Evolutionary conservation across 1,140 invertebrate genomes (phyloP).

Genomic region (Amphibalanus amphitrite): DNA sequence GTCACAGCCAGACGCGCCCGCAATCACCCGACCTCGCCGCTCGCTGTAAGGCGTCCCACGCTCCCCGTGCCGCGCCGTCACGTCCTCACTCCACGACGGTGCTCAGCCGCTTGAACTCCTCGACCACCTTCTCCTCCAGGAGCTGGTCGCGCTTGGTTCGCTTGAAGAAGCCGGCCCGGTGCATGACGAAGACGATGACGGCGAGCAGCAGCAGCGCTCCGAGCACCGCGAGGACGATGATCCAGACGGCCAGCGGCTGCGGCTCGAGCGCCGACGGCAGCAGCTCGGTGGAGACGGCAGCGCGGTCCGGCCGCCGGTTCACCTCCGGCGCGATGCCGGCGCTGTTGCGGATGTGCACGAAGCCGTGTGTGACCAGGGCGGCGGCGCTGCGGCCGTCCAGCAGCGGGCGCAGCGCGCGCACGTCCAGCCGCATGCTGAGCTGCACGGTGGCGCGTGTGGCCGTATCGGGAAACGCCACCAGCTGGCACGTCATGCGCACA

Average conservation of each 20-base stretch:
- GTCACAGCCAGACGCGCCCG: no score
- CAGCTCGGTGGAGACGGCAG: constrained; percentile 6
- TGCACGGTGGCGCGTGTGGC: not conserved
- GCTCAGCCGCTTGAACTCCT: no score
- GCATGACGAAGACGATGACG: constrained; percentile 9
- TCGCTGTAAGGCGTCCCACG: no score
- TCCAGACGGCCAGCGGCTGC: constrained; percentile 12
- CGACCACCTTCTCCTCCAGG: not conserved
- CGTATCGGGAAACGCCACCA: not conserved
- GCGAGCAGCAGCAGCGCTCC: constrained; percentile 13
- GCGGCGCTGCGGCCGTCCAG: constrained; percentile 7
- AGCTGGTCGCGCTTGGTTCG: constrained; percentile 10
- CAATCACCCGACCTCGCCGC: no score
- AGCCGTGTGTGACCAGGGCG: not conserved
- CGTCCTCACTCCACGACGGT: no score
- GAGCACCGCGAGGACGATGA: constrained; percentile 13
- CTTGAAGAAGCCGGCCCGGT: constrained; percentile 8
- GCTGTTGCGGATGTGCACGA: constrained; percentile 5
- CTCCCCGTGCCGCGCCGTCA: no score
- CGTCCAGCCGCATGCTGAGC: not conserved
- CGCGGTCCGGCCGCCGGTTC: not conserved
- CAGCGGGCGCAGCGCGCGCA: constrained; percentile 4
- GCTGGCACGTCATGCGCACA: not conserved
- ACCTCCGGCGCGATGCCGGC: not conserved
- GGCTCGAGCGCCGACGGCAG: not conserved